phyloP scores from a whole-genome alignment of 2,797 vertebrate genomes.

The Cyprinodon diabolis region DNA sequence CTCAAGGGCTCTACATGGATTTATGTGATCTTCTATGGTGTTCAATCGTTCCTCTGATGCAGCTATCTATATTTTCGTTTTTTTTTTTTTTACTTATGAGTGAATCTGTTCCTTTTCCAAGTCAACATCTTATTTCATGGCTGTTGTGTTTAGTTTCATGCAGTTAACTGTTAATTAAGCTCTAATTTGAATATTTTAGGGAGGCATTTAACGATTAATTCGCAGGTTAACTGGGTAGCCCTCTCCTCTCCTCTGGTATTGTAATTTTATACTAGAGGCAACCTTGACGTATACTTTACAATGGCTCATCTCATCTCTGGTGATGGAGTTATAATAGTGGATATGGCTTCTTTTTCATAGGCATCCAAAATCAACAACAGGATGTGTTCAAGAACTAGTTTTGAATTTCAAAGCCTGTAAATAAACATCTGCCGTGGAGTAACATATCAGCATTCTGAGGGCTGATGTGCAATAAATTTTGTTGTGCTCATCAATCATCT shows the following conservation, averaged over 20 bases:
- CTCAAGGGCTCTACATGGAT: slow-evolving; percentile 18
- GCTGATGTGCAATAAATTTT: neutral
- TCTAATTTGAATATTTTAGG: slow-evolving; percentile 68
- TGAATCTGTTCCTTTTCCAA: slow-evolving; percentile 25
- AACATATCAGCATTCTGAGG: neutral
- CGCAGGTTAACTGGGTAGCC: slow-evolving; percentile 82
- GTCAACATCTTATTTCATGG: slow-evolving; percentile 61
- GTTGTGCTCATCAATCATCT: neutral
- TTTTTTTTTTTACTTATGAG: slow-evolving; percentile 15
- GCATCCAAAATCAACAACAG: slow-evolving; percentile 2
- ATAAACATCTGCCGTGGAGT: neutral
- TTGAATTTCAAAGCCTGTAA: slow-evolving; percentile 2
- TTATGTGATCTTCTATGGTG: slow-evolving; percentile 16
- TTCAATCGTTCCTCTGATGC: slow-evolving; percentile 31
- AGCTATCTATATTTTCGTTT: slow-evolving; percentile 2
- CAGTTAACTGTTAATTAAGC: slow-evolving; percentile 79
- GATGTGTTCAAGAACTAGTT: slow-evolving; percentile 2
- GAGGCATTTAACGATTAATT: slow-evolving; percentile 76
- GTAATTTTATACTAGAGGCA: slow-evolving; percentile 72
- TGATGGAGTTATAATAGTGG: slow-evolving; percentile 10
- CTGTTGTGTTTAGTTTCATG: slow-evolving; percentile 68
- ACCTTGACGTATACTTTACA: slow-evolving; percentile 43
- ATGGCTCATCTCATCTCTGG: slow-evolving; percentile 39
- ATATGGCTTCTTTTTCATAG: slow-evolving; percentile 28
- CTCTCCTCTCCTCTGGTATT: slow-evolving; percentile 29